Evolutionary conservation across 2,113 vertebrate genomes (phyloP).

Genomic region (Melanostigma gelatinosum): DNA sequence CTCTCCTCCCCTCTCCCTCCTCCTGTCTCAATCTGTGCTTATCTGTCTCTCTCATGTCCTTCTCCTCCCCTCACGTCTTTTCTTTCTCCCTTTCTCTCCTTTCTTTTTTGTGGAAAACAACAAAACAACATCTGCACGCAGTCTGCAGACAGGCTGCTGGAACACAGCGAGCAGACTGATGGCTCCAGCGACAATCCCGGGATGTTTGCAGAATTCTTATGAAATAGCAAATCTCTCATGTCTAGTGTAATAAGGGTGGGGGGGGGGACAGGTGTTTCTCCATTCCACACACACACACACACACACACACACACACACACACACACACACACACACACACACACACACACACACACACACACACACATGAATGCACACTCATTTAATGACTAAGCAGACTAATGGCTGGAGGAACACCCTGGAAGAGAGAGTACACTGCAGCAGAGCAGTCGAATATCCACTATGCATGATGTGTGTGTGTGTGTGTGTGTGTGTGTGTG

Average conservation of each 20-base stretch:
- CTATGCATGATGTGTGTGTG: conserved; percentile 23
- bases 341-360: neutral
- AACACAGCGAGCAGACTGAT: conserved; percentile 43
- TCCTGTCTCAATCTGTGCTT: conserved; percentile 67
- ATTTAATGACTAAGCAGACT: conserved; percentile 32
- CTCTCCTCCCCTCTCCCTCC: conserved; percentile 50
- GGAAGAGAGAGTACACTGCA: conserved; percentile 27
- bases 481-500: conserved; percentile 21
- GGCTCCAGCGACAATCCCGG: conserved; percentile 25
- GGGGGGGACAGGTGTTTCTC: neutral
- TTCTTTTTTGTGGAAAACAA: conserved; percentile 57
- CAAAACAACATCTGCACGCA: conserved; percentile 61
- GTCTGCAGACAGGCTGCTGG: conserved; percentile 41
- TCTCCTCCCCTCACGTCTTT: conserved; percentile 49
- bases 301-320: too few species aligned
- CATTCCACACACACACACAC: neutral
- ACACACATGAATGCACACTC: neutral
- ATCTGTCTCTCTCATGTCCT: conserved; percentile 69
- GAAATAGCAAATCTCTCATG: neutral
- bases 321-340: neutral
- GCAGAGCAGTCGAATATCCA: conserved; percentile 13
- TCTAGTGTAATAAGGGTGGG: neutral
- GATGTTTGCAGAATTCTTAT: conserved; percentile 30
- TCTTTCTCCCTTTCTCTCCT: conserved; percentile 21
- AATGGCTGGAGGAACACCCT: neutral